Percentiles rank a stretch among this genome's conserved stretches.
These are phyloP conservation scores for Oligia strigilis DNA, from an alignment of 2,888 invertebrate species.

Conservation along the genomic window DNA sequence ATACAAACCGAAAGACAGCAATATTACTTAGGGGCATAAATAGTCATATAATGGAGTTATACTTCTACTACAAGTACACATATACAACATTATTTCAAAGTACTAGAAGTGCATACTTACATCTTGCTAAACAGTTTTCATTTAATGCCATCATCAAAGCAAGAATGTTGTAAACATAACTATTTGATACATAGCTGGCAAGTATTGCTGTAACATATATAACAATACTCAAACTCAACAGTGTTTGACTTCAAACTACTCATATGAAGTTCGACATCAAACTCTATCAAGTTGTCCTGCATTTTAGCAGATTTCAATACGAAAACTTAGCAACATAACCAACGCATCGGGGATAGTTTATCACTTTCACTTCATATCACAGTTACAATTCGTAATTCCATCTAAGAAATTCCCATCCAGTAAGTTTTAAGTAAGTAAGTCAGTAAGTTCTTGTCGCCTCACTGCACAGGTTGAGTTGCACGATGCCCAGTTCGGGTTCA, in stretches of 20 bases:
- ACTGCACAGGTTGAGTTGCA: too few species aligned
- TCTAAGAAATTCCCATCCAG: not conserved
- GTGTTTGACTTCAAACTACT: not conserved
- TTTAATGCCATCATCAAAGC: not conserved
- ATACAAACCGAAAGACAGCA: not conserved
- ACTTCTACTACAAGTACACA: not conserved
- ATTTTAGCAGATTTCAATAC: conserved; percentile 8
- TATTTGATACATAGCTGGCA: not conserved
- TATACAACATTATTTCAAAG: not conserved
- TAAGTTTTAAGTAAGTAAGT: too few species aligned
- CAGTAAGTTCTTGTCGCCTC: too few species aligned
- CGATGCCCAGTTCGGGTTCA: too few species aligned
- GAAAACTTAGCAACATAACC: not conserved
- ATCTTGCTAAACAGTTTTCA: not conserved
- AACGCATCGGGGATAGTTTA: not conserved
- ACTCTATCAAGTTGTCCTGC: not conserved
- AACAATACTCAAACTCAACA: not conserved
- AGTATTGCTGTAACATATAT: not conserved
- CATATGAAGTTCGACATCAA: not conserved
- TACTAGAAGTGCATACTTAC: not conserved
- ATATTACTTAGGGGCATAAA: not conserved
- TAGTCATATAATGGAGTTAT: not conserved
- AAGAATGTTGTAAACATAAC: not conserved
- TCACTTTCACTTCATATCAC: not conserved
- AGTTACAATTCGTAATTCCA: not conserved